Evolutionary conservation across 2,888 invertebrate genomes (phyloP).

Genomic region (Drosophila algonquin): DNA sequence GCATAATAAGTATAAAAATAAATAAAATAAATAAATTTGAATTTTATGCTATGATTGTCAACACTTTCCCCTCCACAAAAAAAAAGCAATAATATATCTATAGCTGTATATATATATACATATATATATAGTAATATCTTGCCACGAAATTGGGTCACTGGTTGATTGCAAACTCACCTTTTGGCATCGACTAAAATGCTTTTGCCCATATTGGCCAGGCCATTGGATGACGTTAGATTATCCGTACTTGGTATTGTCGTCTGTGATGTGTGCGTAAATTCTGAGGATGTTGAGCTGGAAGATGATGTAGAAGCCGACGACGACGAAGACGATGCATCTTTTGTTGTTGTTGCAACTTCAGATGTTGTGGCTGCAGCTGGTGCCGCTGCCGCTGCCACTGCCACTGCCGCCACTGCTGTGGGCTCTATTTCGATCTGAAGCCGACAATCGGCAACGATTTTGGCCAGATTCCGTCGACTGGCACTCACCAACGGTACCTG

Average conservation of each 20-base stretch:
- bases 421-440: conserved; percentile 71
- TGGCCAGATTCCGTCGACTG: conserved; percentile 70
- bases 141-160: conserved; percentile 41
- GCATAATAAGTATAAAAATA: no score
- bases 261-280: conserved; percentile 74
- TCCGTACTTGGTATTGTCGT: conserved; percentile 75
- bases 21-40: no score
- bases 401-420: conserved; percentile 32
- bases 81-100: not conserved
- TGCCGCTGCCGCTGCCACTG: conserved; percentile 7
- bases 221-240: conserved; percentile 67
- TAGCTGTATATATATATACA: not conserved
- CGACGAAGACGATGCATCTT: conserved; percentile 37
- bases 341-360: conserved; percentile 15
- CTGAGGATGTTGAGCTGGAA: conserved; percentile 62
- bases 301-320: conserved; percentile 51
- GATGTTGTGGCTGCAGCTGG: conserved; percentile 10
- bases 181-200: conserved; percentile 78
- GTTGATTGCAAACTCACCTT: conserved; percentile 73
- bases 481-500: conserved; percentile 74
- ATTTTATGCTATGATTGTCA: not conserved
- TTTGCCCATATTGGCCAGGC: conserved; percentile 77
- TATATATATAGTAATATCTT: not conserved
- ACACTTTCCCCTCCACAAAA: not conserved
- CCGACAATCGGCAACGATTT: conserved; percentile 75